These are phyloP conservation scores for Lytechinus variegatus DNA, from an alignment of 35 echinoderm and acorn worm species.

Conservation along the genomic window DNA sequence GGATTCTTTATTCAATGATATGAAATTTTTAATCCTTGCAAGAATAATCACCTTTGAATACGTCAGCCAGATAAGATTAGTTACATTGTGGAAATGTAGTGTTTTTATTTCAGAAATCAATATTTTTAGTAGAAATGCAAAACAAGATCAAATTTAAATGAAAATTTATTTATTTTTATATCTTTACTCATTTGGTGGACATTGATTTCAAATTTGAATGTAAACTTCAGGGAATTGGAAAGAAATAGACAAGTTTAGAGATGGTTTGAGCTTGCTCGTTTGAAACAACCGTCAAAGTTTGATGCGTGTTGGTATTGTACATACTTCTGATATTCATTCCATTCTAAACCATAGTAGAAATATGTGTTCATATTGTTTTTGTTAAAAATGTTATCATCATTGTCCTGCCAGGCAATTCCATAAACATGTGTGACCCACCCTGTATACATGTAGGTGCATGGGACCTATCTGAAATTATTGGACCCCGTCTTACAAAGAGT, in stretches of 20 bases:
- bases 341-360: conserved; percentile 12
- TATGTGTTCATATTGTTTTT: neutral
- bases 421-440: too few species aligned
- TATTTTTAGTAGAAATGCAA: neutral
- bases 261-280: neutral
- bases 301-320: neutral
- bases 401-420: neutral
- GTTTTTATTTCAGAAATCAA: neutral
- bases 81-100: neutral
- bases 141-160: neutral
- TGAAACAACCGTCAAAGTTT: neutral
- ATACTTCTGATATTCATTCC: conserved; percentile 47
- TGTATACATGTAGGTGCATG: too few species aligned
- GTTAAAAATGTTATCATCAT: neutral
- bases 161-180: neutral
- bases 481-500: too few species aligned
- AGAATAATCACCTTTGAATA: neutral
- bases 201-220: neutral
- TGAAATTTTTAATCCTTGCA: neutral
- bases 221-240: neutral
- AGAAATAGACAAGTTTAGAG: neutral
- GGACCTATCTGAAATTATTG: too few species aligned
- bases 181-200: neutral
- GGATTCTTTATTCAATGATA: neutral
- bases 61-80: neutral